Evolutionary conservation across 2,888 invertebrate species (phyloP).

Genomic region (Mesorhabditis belari): DNA sequence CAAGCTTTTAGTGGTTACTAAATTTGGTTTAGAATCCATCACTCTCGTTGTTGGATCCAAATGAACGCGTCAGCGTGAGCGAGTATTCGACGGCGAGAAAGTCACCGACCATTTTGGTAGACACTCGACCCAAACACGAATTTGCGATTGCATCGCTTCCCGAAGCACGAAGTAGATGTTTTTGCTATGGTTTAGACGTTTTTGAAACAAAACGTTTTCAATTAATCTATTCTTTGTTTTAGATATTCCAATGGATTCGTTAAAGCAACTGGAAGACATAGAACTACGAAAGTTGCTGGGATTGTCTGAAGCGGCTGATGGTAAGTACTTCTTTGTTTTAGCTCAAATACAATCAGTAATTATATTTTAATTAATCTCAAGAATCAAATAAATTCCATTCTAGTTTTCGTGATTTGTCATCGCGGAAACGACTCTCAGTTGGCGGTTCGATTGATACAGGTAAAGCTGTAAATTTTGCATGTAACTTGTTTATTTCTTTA

Average conservation of each 20-base stretch:
- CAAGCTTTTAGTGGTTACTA: background rate
- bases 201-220: constrained; percentile 1
- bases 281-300: constrained; percentile 4
- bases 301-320: background rate
- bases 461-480: background rate
- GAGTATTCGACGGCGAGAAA: constrained; percentile 27
- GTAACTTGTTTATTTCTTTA: constrained; percentile 62
- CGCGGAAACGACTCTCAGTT: constrained; percentile 96
- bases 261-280: constrained; percentile 13
- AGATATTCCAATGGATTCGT: constrained; percentile 38
- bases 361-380: too few relatives aligned
- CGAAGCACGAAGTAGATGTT: constrained; percentile 35
- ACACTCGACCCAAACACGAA: constrained; percentile 77
- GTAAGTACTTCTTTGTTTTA: too few relatives aligned
- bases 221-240: constrained; percentile 4
- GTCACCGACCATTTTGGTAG: constrained; percentile 63
- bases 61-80: constrained; percentile 25
- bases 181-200: background rate
- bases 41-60: constrained; percentile 17
- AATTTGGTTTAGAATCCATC: constrained; percentile 16
- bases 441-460: constrained; percentile 66
- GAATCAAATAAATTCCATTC: constrained; percentile 9
- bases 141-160: constrained; percentile 78
- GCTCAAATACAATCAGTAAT: background rate
- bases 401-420: constrained; percentile 79